Percentiles rank a stretch among this genome's conserved stretches.
phyloP scores from a whole-genome alignment of 2,113 vertebrate genomes.

The Mandrillus leucophaeus region DNA sequence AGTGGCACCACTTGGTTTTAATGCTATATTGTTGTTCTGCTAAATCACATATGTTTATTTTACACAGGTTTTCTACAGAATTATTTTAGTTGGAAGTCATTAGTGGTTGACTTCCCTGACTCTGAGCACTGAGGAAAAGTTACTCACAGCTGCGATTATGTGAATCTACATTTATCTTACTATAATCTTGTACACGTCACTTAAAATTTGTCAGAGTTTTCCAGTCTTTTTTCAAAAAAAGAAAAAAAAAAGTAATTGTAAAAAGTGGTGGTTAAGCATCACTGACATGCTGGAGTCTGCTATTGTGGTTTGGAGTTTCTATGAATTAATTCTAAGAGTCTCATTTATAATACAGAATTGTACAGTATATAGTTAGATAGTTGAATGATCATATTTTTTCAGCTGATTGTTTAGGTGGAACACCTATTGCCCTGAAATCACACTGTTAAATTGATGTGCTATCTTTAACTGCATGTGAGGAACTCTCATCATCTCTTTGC shows the following conservation, averaged over 20 bases:
- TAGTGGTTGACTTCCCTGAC: not conserved
- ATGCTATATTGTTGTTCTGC: not conserved
- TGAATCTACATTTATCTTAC: not conserved
- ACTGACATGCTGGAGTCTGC: not conserved
- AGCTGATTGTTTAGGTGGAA: not conserved
- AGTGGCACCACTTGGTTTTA: not conserved
- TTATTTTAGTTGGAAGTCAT: not conserved
- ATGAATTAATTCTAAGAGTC: not conserved
- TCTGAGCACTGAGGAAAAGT: not conserved
- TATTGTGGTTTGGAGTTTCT: not conserved
- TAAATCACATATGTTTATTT: not conserved
- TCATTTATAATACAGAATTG: not conserved
- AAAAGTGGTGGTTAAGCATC: not conserved
- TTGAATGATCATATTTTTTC: not conserved
- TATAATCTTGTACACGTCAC: not conserved
- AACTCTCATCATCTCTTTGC: not conserved
- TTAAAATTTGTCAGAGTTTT: not conserved
- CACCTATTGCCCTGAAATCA: not conserved
- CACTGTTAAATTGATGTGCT: not conserved
- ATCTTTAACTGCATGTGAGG: not conserved
- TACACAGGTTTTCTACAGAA: not conserved
- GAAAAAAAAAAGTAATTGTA: not conserved
- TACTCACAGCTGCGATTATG: not conserved
- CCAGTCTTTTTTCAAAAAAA: not conserved
- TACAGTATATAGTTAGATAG: not conserved